phyloP scores from a whole-genome alignment of 1,140 invertebrate species.

The Pollicipes pollicipes region DNA sequence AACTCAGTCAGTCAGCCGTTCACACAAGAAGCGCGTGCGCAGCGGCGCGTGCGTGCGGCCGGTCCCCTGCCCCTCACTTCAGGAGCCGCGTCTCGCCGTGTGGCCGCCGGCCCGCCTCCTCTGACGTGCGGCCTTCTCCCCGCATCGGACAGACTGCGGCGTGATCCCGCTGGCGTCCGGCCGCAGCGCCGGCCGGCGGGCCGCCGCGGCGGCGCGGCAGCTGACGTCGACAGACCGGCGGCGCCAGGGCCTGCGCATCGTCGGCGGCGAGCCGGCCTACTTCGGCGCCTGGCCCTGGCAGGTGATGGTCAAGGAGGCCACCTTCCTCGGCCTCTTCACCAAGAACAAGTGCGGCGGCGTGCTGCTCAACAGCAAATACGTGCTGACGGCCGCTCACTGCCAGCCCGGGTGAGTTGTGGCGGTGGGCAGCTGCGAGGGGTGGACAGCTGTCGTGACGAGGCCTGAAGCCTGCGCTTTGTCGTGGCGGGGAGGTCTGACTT shows the following conservation, averaged over 20 bases:
- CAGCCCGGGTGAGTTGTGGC: slow-evolving; percentile 56
- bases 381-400: slow-evolving; percentile 77
- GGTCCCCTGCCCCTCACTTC: too few relatives aligned
- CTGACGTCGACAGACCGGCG: background rate
- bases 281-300: slow-evolving; percentile 90
- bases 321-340: slow-evolving; percentile 82
- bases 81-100: too few relatives aligned
- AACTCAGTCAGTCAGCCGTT: too few relatives aligned
- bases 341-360: slow-evolving; percentile 92
- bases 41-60: too few relatives aligned
- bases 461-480: too few relatives aligned
- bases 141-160: too few relatives aligned
- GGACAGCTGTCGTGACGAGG: slow-evolving; percentile 5
- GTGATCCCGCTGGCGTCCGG: background rate
- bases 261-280: slow-evolving; percentile 64
- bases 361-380: slow-evolving; percentile 62
- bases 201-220: background rate
- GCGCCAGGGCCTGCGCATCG: slow-evolving; percentile 45
- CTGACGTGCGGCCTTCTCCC: background rate
- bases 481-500: too few relatives aligned
- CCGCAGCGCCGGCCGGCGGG: background rate
- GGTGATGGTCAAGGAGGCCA: slow-evolving; percentile 72
- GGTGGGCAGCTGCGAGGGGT: too few relatives aligned
- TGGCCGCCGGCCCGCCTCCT: background rate
- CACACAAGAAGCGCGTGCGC: too few relatives aligned